Base-by-base conservation (phyloP, 2,797 vertebrate species). In the Chelon auratus region DNA sequence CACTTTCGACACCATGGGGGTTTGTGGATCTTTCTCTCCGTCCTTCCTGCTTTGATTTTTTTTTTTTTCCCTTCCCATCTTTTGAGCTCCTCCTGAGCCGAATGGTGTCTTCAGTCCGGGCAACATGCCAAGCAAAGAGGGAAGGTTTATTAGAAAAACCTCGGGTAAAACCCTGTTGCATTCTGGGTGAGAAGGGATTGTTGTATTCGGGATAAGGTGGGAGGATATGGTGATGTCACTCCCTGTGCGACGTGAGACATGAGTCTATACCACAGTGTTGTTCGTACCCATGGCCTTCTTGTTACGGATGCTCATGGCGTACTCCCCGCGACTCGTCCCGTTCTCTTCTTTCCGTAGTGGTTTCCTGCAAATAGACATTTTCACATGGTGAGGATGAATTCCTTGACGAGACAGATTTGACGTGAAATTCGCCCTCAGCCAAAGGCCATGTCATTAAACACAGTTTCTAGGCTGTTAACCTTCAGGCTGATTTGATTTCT, bases 291-390 rank as follows among this genome's bases (percentile, higher is more conserved):
- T 90, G 88, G 93, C 93, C 94, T 95, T 98, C 94, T 88, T 95
- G 94, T 95, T 96, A 24, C 96, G 95, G 84, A 96, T 94, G 89
- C 96, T 98, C 96, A 98, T 97, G 95, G 96, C 96, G 80, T 98
- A 98, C 89, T 98, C 97, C 63, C 96, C 95, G 13, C 89, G 93
- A 75, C 94, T 95, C 10, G 96, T 96, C 82, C 97, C 97, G 0
- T 99, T 99, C 90, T 98, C 97, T 61, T 98, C 97, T 88, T 98
- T 98, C 60, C 96, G 95, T 88, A 97, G 93, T 70, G 97, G 97
- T 98, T 98, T 99, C 96, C 98, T 99, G 94, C 1, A 22, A 79
- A 87, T 9, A 90, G 83, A 83, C 80, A 81, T 74, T 82, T 77
- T 70, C 18, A 81, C 4, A 80, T 73, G 60, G 76, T 79, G 70